These are phyloP conservation scores for Botia almorhae DNA, from an alignment of 2,797 vertebrate species.

Conservation along the genomic window DNA sequence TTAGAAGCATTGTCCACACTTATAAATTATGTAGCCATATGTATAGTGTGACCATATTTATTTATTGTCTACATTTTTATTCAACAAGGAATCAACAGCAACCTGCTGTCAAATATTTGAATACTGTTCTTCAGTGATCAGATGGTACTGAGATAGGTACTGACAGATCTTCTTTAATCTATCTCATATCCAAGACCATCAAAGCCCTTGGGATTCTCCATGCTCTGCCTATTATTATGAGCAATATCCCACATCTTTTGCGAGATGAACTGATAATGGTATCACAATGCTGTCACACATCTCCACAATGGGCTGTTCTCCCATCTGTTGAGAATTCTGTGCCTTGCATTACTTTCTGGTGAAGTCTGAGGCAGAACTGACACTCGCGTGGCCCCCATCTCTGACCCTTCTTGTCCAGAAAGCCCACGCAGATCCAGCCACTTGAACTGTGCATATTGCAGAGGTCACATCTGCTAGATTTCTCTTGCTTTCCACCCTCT, in stretches of 20 bases:
- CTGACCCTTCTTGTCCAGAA: slow-evolving; percentile 59
- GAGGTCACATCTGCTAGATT: slow-evolving; percentile 57
- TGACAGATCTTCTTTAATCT: slow-evolving; percentile 52
- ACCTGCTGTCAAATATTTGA: slow-evolving; percentile 9
- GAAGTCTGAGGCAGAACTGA: slow-evolving; percentile 60
- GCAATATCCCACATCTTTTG: slow-evolving; percentile 74
- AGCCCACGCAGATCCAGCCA: slow-evolving; percentile 61
- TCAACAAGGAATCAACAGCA: neutral
- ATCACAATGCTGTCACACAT: slow-evolving; percentile 69
- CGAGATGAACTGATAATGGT: slow-evolving; percentile 76
- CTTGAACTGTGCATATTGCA: slow-evolving; percentile 57
- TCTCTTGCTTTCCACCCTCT: slow-evolving; percentile 6
- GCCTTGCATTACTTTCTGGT: slow-evolving; percentile 62
- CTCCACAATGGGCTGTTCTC: slow-evolving; percentile 69
- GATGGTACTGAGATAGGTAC: slow-evolving; percentile 8
- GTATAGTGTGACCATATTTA: neutral
- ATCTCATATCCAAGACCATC: slow-evolving; percentile 39
- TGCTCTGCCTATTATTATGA: slow-evolving; percentile 71
- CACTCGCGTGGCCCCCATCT: slow-evolving; percentile 33
- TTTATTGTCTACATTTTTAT: neutral
- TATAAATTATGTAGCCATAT: too few relatives aligned
- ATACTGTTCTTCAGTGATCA: neutral
- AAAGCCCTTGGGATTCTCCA: slow-evolving; percentile 61
- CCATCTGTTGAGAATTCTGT: slow-evolving; percentile 64
- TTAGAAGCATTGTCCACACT: neutral